Evolutionary conservation across 2,888 invertebrate genomes (phyloP).

Genomic region (Bibio marci): DNA sequence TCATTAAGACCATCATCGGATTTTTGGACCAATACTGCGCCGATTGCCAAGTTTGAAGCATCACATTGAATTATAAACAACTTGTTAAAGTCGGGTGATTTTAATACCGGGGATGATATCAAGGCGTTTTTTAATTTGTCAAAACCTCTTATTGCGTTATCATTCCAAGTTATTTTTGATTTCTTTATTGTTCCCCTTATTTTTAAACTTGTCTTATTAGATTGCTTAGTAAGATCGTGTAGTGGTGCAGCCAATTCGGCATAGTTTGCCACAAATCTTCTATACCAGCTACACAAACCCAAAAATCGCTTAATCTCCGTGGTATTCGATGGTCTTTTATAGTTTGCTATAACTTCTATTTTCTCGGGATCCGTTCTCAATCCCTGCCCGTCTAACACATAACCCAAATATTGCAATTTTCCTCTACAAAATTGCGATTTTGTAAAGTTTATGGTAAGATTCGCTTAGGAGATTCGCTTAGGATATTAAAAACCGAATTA

Average conservation of each 20-base stretch:
- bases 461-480: too few relatives aligned
- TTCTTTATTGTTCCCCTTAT: neutral
- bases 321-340: neutral
- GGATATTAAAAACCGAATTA: too few relatives aligned
- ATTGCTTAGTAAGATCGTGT: too few relatives aligned
- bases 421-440: too few relatives aligned
- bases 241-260: neutral
- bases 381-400: neutral
- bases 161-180: neutral
- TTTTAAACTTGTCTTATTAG: too few relatives aligned
- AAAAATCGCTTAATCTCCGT: neutral
- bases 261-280: neutral
- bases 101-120: neutral
- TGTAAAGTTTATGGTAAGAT: too few relatives aligned
- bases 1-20: too few relatives aligned
- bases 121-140: neutral
- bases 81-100: neutral
- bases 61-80: slow-evolving; percentile 8
- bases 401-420: neutral
- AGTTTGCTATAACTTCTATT: neutral
- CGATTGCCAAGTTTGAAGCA: slow-evolving; percentile 10
- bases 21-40: slow-evolving; percentile 7
- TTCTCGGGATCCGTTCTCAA: neutral
- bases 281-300: neutral
- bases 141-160: neutral